Percentiles rank a stretch among this genome's conserved stretches.
phyloP scores from a whole-genome alignment of 2,113 vertebrate genomes.

The Micronycteris hirsuta region DNA sequence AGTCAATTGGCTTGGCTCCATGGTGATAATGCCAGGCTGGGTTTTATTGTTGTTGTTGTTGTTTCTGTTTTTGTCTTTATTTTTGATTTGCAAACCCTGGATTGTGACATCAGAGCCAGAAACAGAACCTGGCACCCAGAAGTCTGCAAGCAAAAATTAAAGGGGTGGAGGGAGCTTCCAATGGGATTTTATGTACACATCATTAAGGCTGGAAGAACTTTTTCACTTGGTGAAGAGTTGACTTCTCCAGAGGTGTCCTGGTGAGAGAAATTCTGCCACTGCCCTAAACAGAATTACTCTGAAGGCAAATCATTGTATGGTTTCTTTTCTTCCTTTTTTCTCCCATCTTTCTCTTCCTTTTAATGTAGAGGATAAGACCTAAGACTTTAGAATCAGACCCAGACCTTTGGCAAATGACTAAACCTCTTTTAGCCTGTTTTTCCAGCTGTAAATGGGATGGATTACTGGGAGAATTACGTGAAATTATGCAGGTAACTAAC shows the following conservation, averaged over 20 bases:
- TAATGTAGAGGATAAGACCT: not conserved
- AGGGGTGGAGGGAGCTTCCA: not conserved
- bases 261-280: not conserved
- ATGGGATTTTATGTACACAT: not conserved
- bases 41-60: not conserved
- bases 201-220: not conserved
- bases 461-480: not conserved
- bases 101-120: constrained; percentile 26
- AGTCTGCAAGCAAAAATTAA: not conserved
- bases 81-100: constrained; percentile 14
- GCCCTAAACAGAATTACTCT: not conserved
- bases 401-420: not conserved
- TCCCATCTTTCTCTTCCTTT: not conserved
- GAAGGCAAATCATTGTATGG: not conserved
- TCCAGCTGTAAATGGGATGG: not conserved
- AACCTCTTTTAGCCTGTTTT: not conserved
- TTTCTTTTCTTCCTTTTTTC: not conserved
- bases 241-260: not conserved
- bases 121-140: constrained; percentile 31
- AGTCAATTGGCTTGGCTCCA: not conserved
- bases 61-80: not conserved
- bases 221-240: not conserved
- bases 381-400: not conserved
- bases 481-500: not conserved
- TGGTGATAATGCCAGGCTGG: not conserved